Evolutionary conservation across 2,797 vertebrate genomes (phyloP), one percentile per base, ranked within the genome.

Genomic region (Molothrus ater): DNA sequence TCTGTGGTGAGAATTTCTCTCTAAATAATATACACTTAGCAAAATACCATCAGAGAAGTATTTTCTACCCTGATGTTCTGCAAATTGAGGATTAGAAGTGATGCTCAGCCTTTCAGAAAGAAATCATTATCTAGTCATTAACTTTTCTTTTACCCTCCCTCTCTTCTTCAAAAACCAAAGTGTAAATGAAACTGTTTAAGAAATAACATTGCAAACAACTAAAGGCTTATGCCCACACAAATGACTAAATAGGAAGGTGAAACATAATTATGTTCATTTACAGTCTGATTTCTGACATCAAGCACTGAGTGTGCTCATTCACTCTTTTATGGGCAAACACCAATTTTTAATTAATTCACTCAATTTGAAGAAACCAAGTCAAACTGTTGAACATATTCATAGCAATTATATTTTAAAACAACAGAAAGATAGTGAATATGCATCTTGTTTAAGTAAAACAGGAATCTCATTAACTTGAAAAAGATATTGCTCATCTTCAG

Each of bases 121-220:
- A 95, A 94, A 91, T 90, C 71, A 90, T 95, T 95, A 96, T 82
- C 92, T 69, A 95, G 78, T 92, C 93, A 94, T 97, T 97, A 97
- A 94, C 76, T 91, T 92, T 86, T 61, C 60, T 96, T 88, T 88
- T 94, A 92, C 83, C 56, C 45, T 80, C 72, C 72, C 70, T 91
- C 79, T 91, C 83, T 45, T 71, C 80, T 94, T 89, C 85, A 93
- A 94, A 95, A 28, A 25, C 4, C 7, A 29, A 95, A 86, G 70
- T 72, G 86, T 70, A 95, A 93, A 95, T 95, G 73, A 93, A 94
- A 93, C 69, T 92, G 72, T 65, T 92, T 82, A 91, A 91, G 84
- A 91, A 43, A 90, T 45, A 38, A 40, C 47, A 82, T 29, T 82
- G 80, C 26, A 66, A 68, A 70, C 36, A 92, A 92, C 66, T 47